Conservation (phyloP, 2,888 invertebrate genomes). For the Apamea crenata region DNA sequence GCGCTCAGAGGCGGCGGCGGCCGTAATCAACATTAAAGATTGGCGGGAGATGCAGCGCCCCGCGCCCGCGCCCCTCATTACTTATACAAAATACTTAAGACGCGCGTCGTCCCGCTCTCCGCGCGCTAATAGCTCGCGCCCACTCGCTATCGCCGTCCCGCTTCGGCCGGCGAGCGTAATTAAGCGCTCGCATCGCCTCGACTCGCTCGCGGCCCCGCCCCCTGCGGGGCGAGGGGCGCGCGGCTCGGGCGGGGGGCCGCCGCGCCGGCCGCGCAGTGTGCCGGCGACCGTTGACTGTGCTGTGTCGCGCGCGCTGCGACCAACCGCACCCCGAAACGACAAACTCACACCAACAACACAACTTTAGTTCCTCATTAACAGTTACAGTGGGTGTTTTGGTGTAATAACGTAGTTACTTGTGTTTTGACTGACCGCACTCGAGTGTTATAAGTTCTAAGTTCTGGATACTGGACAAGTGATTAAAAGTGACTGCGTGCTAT, state of each 20-base stretch:
- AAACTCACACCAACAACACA: conserved; percentile 85
- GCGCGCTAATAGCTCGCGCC: conserved; percentile 92
- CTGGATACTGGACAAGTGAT: conserved; percentile 89
- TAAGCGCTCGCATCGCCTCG: conserved; percentile 89
- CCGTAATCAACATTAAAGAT: conserved; percentile 90
- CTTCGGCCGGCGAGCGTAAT: conserved; percentile 88
- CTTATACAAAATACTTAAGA: conserved; percentile 91
- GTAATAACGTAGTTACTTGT: conserved; percentile 83
- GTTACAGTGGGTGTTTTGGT: conserved; percentile 87
- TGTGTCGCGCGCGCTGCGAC: conserved; percentile 85
- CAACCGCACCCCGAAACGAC: conserved; percentile 81
- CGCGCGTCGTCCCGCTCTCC: conserved; percentile 91
- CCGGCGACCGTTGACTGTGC: conserved; percentile 88
- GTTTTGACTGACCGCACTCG: conserved; percentile 84
- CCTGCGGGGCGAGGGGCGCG: conserved; percentile 78
- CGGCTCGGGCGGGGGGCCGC: conserved; percentile 77
- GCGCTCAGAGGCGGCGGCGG: conserved; percentile 88
- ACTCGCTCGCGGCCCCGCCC: conserved; percentile 86
- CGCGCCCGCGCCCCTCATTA: conserved; percentile 90
- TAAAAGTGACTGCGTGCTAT: conserved; percentile 88
- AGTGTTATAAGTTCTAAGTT: conserved; percentile 83
- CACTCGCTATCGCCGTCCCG: conserved; percentile 89
- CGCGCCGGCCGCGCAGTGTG: conserved; percentile 87
- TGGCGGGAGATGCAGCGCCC: conserved; percentile 90
- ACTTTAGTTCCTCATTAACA: conserved; percentile 87